Conservation (phyloP, 2,113 vertebrate species). For the Cynocephalus volans region DNA sequence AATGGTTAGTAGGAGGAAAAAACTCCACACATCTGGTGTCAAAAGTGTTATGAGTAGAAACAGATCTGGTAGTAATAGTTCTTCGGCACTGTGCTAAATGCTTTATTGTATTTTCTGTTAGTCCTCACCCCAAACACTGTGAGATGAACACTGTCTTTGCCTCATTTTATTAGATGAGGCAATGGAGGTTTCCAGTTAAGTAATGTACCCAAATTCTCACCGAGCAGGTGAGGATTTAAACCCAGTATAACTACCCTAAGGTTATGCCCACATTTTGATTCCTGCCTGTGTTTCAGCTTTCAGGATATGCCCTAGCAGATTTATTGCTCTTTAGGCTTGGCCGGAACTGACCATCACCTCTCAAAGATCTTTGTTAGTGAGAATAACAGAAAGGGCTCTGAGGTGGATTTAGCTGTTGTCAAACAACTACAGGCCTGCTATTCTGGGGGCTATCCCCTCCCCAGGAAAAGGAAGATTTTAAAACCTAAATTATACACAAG, state of each 20-base stretch:
- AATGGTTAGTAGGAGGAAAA: background rate
- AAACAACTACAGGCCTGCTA: slow-evolving; percentile 47
- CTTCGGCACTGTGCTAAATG: background rate
- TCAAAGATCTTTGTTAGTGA: slow-evolving; percentile 34
- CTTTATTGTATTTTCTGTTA: background rate
- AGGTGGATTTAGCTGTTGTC: background rate
- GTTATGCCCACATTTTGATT: background rate
- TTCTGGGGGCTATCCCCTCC: slow-evolving; percentile 73
- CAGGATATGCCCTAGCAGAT: background rate
- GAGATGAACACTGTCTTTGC: background rate
- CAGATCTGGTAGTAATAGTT: background rate
- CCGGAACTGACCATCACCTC: background rate
- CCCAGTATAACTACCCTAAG: background rate
- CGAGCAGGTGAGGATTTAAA: slow-evolving; percentile 8
- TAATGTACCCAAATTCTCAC: background rate
- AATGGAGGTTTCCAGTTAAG: background rate
- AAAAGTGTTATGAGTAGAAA: background rate
- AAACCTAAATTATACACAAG: slow-evolving; percentile 78
- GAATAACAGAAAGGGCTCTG: background rate
- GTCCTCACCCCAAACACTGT: background rate
- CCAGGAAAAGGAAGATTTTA: slow-evolving; percentile 82
- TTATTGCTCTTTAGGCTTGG: background rate
- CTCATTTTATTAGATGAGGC: background rate
- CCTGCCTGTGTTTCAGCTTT: background rate
- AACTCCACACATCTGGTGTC: background rate